Percentiles rank a stretch among this genome's conserved stretches.
Evolutionary conservation across 2,113 vertebrate genomes (phyloP).

Genomic region (Sorex fumeus): DNA sequence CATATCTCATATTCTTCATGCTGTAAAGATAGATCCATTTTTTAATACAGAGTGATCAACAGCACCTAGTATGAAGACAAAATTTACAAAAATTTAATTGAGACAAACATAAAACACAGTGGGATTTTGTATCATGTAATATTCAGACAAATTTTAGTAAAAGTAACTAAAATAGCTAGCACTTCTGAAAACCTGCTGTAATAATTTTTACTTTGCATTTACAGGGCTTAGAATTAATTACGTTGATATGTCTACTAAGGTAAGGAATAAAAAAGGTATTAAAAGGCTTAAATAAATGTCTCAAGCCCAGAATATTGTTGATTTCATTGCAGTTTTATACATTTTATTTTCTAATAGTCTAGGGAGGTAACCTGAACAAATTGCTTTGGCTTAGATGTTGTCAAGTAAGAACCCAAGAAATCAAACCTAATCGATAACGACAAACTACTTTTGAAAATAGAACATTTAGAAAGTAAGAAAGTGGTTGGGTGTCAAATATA

Average conservation of each 20-base stretch:
- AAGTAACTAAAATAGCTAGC: neutral
- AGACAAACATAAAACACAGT: neutral
- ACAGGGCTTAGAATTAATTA: neutral
- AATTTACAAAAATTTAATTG: neutral
- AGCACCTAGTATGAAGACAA: neutral
- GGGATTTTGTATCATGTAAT: neutral
- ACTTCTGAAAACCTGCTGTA: neutral
- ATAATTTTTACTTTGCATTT: neutral
- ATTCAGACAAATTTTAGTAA: neutral
- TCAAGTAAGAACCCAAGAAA: neutral
- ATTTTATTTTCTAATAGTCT: neutral
- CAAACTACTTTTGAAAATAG: neutral
- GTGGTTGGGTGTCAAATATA: neutral
- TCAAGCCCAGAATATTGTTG: neutral
- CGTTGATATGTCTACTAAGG: neutral
- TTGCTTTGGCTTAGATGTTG: neutral
- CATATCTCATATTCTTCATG: no score
- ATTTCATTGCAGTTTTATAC: neutral
- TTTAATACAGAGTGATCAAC: neutral
- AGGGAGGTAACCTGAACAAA: neutral
- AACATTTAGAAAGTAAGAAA: slow-evolving; percentile 24
- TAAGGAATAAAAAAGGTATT: neutral
- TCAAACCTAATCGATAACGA: neutral
- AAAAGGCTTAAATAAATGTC: neutral
- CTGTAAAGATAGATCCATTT: neutral